Conservation (phyloP, 2,888 invertebrate species). For the Pycnomerus fuliginosus region DNA sequence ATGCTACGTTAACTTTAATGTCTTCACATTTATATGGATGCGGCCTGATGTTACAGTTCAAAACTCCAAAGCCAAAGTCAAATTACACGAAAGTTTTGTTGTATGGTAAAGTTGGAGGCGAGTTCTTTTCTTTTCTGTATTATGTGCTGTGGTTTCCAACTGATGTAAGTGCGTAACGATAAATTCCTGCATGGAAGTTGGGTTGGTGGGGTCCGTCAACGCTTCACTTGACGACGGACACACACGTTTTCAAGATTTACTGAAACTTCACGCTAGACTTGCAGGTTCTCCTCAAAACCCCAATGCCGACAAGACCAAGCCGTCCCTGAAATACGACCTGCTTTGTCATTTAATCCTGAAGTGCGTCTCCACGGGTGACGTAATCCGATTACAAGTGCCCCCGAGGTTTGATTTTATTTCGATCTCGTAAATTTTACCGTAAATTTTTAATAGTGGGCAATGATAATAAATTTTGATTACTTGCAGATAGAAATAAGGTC, state of each 20-base stretch:
- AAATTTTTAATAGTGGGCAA: no score
- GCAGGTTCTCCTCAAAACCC: constrained; percentile 11
- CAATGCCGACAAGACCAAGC: constrained; percentile 8
- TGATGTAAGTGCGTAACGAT: constrained; percentile 26
- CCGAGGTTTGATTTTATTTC: no score
- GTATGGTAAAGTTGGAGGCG: constrained; percentile 9
- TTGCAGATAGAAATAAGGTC: no score
- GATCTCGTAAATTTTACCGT: no score
- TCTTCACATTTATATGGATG: constrained; percentile 15
- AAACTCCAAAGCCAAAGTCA: constrained; percentile 15
- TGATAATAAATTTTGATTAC: no score
- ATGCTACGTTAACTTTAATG: constrained; percentile 15
- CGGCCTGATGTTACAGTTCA: constrained; percentile 16
- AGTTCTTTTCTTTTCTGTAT: constrained; percentile 15
- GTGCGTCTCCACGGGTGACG: no score
- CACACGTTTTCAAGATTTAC: constrained; percentile 26
- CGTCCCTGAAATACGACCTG: constrained; percentile 7
- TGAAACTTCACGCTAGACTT: constrained; percentile 12
- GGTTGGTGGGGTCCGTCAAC: constrained; percentile 17
- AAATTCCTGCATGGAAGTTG: constrained; percentile 22
- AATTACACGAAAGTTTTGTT: constrained; percentile 17
- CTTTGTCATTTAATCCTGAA: no score
- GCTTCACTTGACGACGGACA: constrained; percentile 24
- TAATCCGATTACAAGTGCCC: no score
- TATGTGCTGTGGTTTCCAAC: constrained; percentile 12